Conservation (phyloP, 1,140 invertebrate genomes). For the Holotrichia oblita region DNA sequence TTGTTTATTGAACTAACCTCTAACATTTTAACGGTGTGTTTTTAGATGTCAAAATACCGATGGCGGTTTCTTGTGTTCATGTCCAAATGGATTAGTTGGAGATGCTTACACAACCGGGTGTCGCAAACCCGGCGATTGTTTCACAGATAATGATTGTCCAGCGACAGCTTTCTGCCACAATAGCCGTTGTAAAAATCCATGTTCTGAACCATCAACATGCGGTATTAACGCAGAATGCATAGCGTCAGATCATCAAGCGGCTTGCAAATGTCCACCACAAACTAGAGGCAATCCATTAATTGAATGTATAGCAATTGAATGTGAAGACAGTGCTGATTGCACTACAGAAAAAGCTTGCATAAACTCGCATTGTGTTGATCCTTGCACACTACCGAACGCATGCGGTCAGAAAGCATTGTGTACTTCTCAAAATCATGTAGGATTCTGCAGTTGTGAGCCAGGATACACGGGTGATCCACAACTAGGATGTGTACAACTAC, state of each 20-base stretch:
- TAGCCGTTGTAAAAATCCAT: constrained; percentile 83
- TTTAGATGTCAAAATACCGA: constrained; percentile 76
- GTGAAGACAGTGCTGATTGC: constrained; percentile 83
- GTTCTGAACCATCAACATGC: constrained; percentile 72
- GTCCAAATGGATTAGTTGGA: constrained; percentile 81
- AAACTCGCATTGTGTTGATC: constrained; percentile 81
- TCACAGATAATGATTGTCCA: constrained; percentile 82
- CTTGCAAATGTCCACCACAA: constrained; percentile 78
- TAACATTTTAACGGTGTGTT: constrained; percentile 43
- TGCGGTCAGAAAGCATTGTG: constrained; percentile 85
- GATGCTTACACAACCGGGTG: constrained; percentile 76
- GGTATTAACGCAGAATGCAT: constrained; percentile 80
- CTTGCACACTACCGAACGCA: constrained; percentile 80
- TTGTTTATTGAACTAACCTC: neutral
- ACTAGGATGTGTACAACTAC: constrained; percentile 80
- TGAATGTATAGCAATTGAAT: constrained; percentile 79
- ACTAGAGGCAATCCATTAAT: constrained; percentile 79
- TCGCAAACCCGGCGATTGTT: constrained; percentile 81
- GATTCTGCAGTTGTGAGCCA: constrained; percentile 80
- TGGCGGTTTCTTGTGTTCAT: constrained; percentile 79
- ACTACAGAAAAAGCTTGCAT: constrained; percentile 75
- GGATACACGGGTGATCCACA: constrained; percentile 88
- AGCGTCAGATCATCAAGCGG: constrained; percentile 71
- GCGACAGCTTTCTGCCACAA: constrained; percentile 79
- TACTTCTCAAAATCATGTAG: constrained; percentile 75